These are phyloP conservation scores for Drosophila auraria DNA, from an alignment of 1,140 invertebrate genomes.

Conservation along the genomic window DNA sequence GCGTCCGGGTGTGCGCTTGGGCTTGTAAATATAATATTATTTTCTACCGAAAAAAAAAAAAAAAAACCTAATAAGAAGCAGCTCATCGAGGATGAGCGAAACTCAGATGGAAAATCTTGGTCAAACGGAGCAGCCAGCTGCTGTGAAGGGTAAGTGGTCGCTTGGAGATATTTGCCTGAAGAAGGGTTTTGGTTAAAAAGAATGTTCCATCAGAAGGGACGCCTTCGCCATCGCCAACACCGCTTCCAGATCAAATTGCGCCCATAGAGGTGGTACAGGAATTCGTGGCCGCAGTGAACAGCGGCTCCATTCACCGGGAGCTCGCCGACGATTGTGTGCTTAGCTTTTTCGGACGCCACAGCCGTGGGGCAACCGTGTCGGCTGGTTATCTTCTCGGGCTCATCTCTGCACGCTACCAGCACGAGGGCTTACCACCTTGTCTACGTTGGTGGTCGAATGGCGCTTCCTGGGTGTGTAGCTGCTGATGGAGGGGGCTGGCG, in stretches of 20 bases:
- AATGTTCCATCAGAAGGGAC: not conserved
- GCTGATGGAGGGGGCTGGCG: not conserved
- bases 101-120: too few relatives aligned
- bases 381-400: slow-evolving; percentile 34
- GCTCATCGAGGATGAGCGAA: too few relatives aligned
- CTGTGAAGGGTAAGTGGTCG: not conserved
- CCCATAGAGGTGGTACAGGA: slow-evolving; percentile 15
- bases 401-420: slow-evolving; percentile 31
- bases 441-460: not conserved
- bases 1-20: slow-evolving; percentile 10
- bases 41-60: too few relatives aligned
- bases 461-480: slow-evolving; percentile 27
- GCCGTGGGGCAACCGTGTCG: slow-evolving; percentile 25
- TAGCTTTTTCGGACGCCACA: slow-evolving; percentile 26
- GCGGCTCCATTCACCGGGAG: slow-evolving; percentile 23
- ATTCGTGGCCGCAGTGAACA: slow-evolving; percentile 36
- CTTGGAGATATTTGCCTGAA: not conserved
- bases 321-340: slow-evolving; percentile 55
- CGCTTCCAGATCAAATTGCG: not conserved
- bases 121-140: not conserved
- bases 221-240: not conserved
- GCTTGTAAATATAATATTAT: not conserved
- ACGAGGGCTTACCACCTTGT: slow-evolving; percentile 28
- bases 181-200: not conserved
- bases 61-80: too few relatives aligned